Evolutionary conservation across 2,113 vertebrate genomes (phyloP).

Genomic region (Anseranas semipalmata): DNA sequence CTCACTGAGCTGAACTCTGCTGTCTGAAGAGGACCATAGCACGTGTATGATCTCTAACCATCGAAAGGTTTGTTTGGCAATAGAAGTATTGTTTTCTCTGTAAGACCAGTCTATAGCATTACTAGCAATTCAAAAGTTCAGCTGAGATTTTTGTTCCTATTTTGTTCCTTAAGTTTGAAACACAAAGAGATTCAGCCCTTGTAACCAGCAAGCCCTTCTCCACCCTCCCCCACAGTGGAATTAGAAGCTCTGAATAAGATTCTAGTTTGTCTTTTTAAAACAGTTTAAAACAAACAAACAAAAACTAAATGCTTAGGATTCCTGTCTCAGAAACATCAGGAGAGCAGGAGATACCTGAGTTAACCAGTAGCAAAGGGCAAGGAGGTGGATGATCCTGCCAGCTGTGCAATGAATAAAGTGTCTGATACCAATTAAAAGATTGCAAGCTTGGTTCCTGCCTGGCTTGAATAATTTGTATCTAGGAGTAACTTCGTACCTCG

Average conservation of each 20-base stretch:
- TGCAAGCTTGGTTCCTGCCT: background rate
- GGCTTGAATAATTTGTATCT: background rate
- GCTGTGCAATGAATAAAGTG: background rate
- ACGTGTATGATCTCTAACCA: background rate
- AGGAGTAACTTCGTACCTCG: background rate
- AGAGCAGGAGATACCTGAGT: background rate
- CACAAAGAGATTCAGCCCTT: background rate
- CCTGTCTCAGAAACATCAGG: background rate
- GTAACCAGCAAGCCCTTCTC: background rate
- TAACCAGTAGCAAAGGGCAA: background rate
- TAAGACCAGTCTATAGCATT: background rate
- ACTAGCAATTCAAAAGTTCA: background rate
- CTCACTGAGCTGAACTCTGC: background rate
- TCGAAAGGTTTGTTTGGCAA: background rate
- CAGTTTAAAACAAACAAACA: background rate
- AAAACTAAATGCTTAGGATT: background rate
- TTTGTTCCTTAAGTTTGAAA: background rate
- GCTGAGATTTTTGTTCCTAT: background rate
- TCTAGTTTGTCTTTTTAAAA: background rate
- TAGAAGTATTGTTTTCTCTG: background rate
- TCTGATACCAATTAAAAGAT: background rate
- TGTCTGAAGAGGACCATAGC: background rate
- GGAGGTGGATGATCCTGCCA: background rate
- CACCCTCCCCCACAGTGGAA: background rate
- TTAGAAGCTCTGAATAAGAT: background rate